Conservation (phyloP, 2,113 vertebrate genomes). For the Urocitellus parryii region DNA sequence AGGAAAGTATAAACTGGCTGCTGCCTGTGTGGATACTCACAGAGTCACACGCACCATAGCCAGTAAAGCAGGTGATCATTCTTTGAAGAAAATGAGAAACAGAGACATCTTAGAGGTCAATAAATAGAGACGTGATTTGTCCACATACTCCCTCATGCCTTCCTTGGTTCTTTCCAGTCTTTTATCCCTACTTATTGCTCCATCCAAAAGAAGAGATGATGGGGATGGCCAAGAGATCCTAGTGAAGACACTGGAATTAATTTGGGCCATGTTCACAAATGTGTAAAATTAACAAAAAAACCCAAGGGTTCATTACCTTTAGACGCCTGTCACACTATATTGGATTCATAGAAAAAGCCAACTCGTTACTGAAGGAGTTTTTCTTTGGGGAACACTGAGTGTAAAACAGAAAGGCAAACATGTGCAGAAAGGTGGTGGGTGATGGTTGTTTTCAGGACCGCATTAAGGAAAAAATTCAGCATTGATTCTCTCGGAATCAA, state of each 20-base stretch:
- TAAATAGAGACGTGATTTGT: neutral
- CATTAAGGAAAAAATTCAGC: conserved; percentile 16
- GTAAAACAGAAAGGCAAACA: conserved; percentile 9
- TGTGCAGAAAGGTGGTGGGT: neutral
- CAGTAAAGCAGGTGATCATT: neutral
- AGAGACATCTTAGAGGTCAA: neutral
- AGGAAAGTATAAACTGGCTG: neutral
- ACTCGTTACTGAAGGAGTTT: neutral
- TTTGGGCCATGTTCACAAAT: neutral
- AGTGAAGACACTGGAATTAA: neutral
- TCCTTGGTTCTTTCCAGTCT: neutral
- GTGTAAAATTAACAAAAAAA: neutral
- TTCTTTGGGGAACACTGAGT: neutral
- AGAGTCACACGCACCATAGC: neutral
- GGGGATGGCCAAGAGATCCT: neutral
- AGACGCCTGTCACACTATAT: neutral
- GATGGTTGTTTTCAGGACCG: neutral
- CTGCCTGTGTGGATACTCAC: neutral
- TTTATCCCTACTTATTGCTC: neutral
- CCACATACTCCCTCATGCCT: neutral
- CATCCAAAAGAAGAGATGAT: neutral
- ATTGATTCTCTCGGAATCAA: conserved; percentile 6
- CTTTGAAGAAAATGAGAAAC: neutral
- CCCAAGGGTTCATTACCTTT: neutral
- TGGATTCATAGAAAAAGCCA: neutral